These are phyloP conservation scores for Drosophila dives DNA, from an alignment of 2,888 invertebrate genomes.

Conservation along the genomic window DNA sequence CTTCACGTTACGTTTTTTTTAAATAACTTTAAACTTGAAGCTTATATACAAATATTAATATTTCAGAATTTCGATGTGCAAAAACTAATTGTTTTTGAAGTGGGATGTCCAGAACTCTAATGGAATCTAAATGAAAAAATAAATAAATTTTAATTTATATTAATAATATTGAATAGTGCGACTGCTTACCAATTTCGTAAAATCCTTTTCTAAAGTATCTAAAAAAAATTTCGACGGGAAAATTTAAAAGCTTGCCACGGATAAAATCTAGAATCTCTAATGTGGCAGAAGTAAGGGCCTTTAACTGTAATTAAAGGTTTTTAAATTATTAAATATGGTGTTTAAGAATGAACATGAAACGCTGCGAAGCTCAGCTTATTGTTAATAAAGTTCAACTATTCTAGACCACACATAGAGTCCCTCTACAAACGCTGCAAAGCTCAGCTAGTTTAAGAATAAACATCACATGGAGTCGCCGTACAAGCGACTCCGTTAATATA, in stretches of 20 bases:
- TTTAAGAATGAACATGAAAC: too few relatives aligned
- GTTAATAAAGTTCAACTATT: too few relatives aligned
- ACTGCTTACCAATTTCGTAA: conserved; percentile 75
- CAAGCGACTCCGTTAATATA: too few relatives aligned
- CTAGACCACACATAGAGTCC: too few relatives aligned
- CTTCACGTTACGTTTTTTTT: background rate
- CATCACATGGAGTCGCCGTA: too few relatives aligned
- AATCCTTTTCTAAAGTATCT: conserved; percentile 78
- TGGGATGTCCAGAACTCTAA: conserved; percentile 52
- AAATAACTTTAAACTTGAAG: conserved; percentile 32
- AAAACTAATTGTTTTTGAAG: conserved; percentile 40
- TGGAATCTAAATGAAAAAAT: conserved; percentile 39
- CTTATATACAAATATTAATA: conserved; percentile 47
- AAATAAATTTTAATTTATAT: background rate
- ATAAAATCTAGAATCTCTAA: conserved; percentile 73
- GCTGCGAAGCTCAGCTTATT: too few relatives aligned
- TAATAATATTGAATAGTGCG: background rate
- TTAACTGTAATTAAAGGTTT: conserved; percentile 22
- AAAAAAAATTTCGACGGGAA: conserved; percentile 78
- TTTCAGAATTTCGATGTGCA: conserved; percentile 40
- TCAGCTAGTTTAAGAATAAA: too few relatives aligned
- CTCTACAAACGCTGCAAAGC: too few relatives aligned
- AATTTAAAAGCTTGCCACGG: conserved; percentile 76
- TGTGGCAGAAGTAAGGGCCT: conserved; percentile 49
- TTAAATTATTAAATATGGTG: background rate